These are phyloP conservation scores for Sapajus apella DNA, from an alignment of 2,113 vertebrate species.

Conservation along the genomic window DNA sequence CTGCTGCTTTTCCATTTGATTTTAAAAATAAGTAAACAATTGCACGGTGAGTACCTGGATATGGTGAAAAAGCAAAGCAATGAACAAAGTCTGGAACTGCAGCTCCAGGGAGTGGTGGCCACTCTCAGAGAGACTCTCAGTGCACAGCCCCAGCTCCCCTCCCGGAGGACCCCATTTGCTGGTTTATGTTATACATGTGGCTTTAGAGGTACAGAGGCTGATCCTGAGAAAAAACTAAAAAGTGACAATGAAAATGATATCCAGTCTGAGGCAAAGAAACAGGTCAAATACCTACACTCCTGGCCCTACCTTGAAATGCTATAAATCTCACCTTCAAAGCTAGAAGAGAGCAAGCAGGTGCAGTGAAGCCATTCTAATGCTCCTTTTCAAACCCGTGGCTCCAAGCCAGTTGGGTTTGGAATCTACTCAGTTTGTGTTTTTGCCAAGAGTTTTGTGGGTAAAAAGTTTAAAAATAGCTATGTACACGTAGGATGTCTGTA, in stretches of 20 bases:
- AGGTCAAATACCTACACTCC: neutral
- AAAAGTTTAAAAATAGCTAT: constrained; percentile 55
- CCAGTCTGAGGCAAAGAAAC: neutral
- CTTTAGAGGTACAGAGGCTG: neutral
- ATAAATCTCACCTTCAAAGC: neutral
- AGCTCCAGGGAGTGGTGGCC: neutral
- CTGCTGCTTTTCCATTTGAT: neutral
- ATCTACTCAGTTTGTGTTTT: constrained; percentile 30
- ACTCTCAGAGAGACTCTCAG: fast-evolving
- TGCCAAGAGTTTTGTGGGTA: constrained; percentile 46
- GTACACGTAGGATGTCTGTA: neutral
- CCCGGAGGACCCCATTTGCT: neutral
- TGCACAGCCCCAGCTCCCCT: fast-evolving
- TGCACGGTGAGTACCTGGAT: neutral
- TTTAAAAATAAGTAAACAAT: neutral
- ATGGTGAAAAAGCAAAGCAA: neutral
- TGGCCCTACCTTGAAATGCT: neutral
- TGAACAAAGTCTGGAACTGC: fast-evolving
- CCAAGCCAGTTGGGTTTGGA: constrained; percentile 28
- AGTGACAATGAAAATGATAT: neutral
- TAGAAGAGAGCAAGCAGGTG: neutral
- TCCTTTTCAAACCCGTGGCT: constrained; percentile 11
- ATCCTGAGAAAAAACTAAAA: neutral
- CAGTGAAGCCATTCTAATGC: neutral
- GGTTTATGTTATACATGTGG: neutral